Evolutionary conservation across 2,888 invertebrate species (phyloP).

Genomic region (Microplitis deprimator): DNA sequence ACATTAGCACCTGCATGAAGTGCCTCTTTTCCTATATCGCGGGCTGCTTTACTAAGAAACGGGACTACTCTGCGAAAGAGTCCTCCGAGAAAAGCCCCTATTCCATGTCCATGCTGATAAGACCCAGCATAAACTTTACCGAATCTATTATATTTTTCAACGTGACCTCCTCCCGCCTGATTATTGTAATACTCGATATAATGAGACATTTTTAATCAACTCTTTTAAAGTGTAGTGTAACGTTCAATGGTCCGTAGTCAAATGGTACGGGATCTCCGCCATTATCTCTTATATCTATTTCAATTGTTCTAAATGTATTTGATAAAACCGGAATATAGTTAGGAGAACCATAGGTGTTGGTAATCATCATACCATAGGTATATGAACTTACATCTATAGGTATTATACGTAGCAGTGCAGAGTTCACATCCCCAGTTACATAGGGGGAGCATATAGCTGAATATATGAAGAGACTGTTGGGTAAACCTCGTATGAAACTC

Average conservation of each 20-base stretch:
- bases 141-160: too few species aligned
- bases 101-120: too few species aligned
- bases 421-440: background rate
- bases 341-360: background rate
- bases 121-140: too few species aligned
- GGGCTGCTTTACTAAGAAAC: background rate
- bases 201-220: too few species aligned
- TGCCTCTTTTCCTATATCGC: background rate
- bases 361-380: background rate
- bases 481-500: background rate
- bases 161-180: too few species aligned
- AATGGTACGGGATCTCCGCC: too few species aligned
- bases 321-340: background rate
- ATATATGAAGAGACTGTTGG: background rate
- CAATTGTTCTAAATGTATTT: background rate
- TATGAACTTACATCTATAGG: background rate
- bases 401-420: background rate
- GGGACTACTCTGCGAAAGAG: background rate
- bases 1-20: background rate
- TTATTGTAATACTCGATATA: too few species aligned
- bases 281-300: too few species aligned
- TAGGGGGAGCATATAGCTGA: background rate
- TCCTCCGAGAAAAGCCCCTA: too few species aligned
- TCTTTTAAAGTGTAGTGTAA: too few species aligned
- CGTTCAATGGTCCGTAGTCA: too few species aligned